Base-by-base conservation (phyloP, 2,888 invertebrate species). In the Esperia sulphurella region DNA sequence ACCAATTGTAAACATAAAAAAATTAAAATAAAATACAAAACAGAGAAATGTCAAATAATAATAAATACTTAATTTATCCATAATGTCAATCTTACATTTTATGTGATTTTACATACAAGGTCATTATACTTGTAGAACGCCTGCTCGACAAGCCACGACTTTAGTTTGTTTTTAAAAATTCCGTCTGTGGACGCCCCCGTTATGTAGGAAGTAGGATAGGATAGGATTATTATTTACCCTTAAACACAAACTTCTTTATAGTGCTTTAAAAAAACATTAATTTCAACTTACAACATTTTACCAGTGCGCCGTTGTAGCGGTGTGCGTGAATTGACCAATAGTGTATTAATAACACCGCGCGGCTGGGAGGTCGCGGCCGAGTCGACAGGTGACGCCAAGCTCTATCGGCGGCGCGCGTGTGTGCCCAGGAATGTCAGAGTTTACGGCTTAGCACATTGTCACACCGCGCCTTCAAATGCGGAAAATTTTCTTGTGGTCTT, bases 361-460 rank as follows among this genome's bases (percentile, higher is more conserved):
- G n/a, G n/a, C n/a, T n/a, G 76, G 80, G 79, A 83, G 84, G 83
- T 85, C 83, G 83, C 75, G 75, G 69, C 64, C 70, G 70, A 75
- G 75, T 69, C 79, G 80, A 80, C 86, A 87, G 85, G 87, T 88
- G 86, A 84, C 77, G 79, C 21, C 3, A 21, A 3, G 21, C 71
- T 65, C 63, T 62, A 39, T 39, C 39, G 12, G 68, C 68, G 21
- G 72, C 55, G 58, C 67, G 64, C 54, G 70, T 56, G 52, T 82
- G 83, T 83, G 84, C 54, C 79, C 69, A 2, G 72, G 75, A 82
- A 83, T 85, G 85, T 86, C 85, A 85, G 78, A 86, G 85, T 83
- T 86, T 80, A 83, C 59, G 53, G 55, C 53, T 70, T 63, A 72
- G 63, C 59, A 49, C 50, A 48, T 59, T 51, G 57, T 48, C 52